Percentiles rank a stretch among this genome's conserved stretches.
Evolutionary conservation across 2,888 invertebrate genomes (phyloP).

Genomic region (Oeneis ivallda): DNA sequence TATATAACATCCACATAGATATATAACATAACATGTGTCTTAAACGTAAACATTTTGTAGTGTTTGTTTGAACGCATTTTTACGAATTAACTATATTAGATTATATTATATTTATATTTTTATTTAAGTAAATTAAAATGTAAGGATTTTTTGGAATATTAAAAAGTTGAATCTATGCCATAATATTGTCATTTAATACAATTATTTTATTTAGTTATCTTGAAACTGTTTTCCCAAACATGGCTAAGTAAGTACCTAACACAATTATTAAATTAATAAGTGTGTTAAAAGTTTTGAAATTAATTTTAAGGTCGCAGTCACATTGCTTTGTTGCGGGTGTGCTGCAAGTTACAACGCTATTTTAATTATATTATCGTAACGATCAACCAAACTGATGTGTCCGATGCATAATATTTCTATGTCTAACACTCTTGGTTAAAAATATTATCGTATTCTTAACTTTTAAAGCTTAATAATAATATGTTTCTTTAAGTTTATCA

Average conservation of each 20-base stretch:
- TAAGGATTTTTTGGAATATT: too few relatives aligned
- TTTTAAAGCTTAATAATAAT: not conserved
- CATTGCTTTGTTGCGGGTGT: not conserved
- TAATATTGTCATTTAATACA: too few relatives aligned
- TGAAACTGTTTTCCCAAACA: too few relatives aligned
- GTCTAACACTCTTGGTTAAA: not conserved
- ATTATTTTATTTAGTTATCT: too few relatives aligned
- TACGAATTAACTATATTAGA: not conserved
- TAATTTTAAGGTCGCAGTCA: not conserved
- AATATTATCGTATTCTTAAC: not conserved
- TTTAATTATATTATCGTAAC: too few relatives aligned
- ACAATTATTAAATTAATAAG: too few relatives aligned
- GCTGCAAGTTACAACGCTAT: not conserved
- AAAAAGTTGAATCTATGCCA: too few relatives aligned
- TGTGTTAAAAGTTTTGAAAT: too few relatives aligned
- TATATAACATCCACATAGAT: not conserved
- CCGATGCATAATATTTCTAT: not conserved
- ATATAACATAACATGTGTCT: not conserved
- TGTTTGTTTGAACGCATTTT: not conserved
- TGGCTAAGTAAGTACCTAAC: too few relatives aligned
- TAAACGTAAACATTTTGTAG: not conserved
- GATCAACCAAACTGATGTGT: not conserved
- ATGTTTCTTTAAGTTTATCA: not conserved
- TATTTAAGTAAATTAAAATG: not conserved
- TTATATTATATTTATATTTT: not conserved